Evolutionary conservation across 2,797 vertebrate genomes (phyloP).

Genomic region (Mus spretus): DNA sequence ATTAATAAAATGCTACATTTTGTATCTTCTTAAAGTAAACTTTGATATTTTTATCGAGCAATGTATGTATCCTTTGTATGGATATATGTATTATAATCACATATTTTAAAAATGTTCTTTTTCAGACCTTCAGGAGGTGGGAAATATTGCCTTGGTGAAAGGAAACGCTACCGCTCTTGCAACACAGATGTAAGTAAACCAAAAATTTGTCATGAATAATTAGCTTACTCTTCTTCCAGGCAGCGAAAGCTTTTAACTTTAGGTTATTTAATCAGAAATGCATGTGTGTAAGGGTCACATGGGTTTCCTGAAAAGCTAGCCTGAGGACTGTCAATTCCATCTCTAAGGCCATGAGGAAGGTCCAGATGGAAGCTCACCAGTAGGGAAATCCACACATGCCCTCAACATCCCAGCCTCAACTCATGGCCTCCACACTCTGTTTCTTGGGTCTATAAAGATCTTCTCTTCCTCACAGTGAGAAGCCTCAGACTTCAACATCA

Average conservation of each 20-base stretch:
- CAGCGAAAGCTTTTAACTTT: conserved; percentile 46
- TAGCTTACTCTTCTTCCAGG: conserved; percentile 39
- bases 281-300: conserved; percentile 43
- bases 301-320: conserved; percentile 35
- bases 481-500: background rate
- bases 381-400: background rate
- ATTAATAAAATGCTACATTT: conserved; percentile 63
- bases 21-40: conserved; percentile 69
- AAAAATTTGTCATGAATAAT: conserved; percentile 74
- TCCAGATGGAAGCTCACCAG: background rate
- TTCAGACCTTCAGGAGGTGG: conserved; percentile 98
- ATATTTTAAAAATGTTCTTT: conserved; percentile 85
- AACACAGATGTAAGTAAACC: conserved; percentile 97
- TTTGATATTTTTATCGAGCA: conserved; percentile 63
- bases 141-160: conserved; percentile 98
- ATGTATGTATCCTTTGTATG: conserved; percentile 61
- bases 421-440: background rate
- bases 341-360: background rate
- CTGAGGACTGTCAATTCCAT: background rate
- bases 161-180: conserved; percentile 98
- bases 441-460: background rate
- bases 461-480: background rate
- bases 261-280: conserved; percentile 69
- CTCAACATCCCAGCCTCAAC: background rate
- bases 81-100: conserved; percentile 72